phyloP scores from a whole-genome alignment of 2,797 vertebrate genomes.

The Smutsia gigantea region DNA sequence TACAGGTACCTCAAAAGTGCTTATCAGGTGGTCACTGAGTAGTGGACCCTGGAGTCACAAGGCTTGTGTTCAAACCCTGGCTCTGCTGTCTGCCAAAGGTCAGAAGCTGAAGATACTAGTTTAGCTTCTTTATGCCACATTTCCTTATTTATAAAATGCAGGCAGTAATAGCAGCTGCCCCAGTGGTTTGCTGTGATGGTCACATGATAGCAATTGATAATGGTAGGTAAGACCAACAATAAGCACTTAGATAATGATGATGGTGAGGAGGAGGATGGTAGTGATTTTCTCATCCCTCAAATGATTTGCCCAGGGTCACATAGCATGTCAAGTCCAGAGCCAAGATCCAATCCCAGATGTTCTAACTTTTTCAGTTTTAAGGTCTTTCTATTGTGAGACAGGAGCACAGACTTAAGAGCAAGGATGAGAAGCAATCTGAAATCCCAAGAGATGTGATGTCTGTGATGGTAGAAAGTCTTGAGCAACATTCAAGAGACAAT shows the following conservation, averaged over 20 bases:
- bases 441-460: not conserved
- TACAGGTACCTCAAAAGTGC: no score
- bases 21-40: not conserved
- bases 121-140: not conserved
- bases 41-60: not conserved
- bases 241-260: no score
- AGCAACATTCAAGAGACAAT: slow-evolving; percentile 15
- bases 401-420: not conserved
- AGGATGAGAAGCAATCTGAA: slow-evolving; percentile 35
- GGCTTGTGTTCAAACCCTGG: not conserved
- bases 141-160: not conserved
- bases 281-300: not conserved
- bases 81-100: not conserved
- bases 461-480: not conserved
- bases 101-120: not conserved
- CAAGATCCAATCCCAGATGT: rapidly evolving
- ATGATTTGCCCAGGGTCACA: not conserved
- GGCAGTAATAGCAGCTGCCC: not conserved
- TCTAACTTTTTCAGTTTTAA: not conserved
- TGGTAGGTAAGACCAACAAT: not conserved
- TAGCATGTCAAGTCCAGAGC: not conserved
- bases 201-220: not conserved
- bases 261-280: no score
- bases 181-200: not conserved
- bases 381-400: not conserved